phyloP scores from a whole-genome alignment of 2,113 vertebrate species.

The Notothenia rossii region DNA sequence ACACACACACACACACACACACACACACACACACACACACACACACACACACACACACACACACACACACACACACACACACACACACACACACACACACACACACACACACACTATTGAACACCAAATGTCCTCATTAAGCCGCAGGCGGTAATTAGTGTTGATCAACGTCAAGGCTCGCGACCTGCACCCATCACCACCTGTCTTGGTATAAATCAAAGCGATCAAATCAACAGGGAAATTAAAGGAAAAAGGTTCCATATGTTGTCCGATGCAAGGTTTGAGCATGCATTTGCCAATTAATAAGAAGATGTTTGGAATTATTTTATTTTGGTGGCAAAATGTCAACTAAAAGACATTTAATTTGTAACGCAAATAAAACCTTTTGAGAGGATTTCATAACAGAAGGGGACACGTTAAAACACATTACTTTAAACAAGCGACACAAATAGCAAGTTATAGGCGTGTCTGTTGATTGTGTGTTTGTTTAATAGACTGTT shows the following conservation, averaged over 20 bases:
- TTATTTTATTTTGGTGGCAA: not conserved
- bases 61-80: not conserved
- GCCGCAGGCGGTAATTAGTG: constrained; percentile 40
- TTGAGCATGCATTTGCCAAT: not conserved
- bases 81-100: not conserved
- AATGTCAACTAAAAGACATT: not conserved
- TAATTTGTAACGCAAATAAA: not conserved
- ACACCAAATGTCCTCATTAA: constrained; percentile 38
- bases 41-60: no score
- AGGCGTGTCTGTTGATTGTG: not conserved
- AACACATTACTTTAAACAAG: not conserved
- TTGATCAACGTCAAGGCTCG: not conserved
- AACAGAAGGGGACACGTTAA: not conserved
- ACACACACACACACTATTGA: not conserved
- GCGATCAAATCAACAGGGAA: not conserved
- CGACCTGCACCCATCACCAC: constrained; percentile 33
- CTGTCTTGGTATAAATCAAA: not conserved
- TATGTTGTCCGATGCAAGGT: not conserved
- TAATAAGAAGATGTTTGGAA: not conserved
- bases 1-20: not conserved
- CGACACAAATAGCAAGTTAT: no score
- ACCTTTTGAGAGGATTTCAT: not conserved
- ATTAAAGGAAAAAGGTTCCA: not conserved
- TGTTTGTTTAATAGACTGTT: not conserved
- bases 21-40: not conserved